Evolutionary conservation across 2,797 vertebrate species (phyloP), one percentile per base, ranked within the genome.

Genomic region (Arnoldichthys spilopterus): DNA sequence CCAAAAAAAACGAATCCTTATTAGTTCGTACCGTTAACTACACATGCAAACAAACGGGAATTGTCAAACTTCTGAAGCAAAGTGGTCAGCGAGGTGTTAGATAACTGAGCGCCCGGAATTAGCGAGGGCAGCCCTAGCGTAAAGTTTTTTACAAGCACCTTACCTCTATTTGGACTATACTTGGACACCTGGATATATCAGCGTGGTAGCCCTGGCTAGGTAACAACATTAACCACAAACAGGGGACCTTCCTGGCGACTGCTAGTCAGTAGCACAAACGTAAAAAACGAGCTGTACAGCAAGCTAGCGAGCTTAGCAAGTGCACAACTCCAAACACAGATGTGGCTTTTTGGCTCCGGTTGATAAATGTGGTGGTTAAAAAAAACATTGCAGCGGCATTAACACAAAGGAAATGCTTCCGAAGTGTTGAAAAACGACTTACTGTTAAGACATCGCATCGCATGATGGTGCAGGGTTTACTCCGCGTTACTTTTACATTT

Each of bases 381-480:
- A 1, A 51, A 28, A 24, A 34, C 12, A 61, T 7, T 34, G 16
- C 43, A 62, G 34, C 45, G 2, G 37, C 1, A 53, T 12, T 30
- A 68, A 53, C 3, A 40, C 3, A 1, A 7, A 16, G 6, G 3
- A 58, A 16, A 24, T 1, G 0, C 4, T 30, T 16, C 2, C 5
- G 59, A 32, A 6, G 0, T 1, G 28, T 18, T 9, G 59, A 0
- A 78, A 58, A 69, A 26, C 3, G 9, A 81, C 87, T 90, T 86
- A 90, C 88, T 85, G 83, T 82, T 80, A 80, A 64, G 77, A 83
- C 82, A 85, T 87, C 78, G 83, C 80, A 75, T 75, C 81, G 76
- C 88, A 87, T 85, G 47, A 76, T 71, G 67, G 63, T 58, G 68
- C 79, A 79, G 64, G 40, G 32, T 74, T 80, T 6, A 45, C 67